Evolutionary conservation across 2,888 invertebrate species (phyloP), one percentile per base, ranked within the genome.

Genomic region (Microdon myrmicae): DNA sequence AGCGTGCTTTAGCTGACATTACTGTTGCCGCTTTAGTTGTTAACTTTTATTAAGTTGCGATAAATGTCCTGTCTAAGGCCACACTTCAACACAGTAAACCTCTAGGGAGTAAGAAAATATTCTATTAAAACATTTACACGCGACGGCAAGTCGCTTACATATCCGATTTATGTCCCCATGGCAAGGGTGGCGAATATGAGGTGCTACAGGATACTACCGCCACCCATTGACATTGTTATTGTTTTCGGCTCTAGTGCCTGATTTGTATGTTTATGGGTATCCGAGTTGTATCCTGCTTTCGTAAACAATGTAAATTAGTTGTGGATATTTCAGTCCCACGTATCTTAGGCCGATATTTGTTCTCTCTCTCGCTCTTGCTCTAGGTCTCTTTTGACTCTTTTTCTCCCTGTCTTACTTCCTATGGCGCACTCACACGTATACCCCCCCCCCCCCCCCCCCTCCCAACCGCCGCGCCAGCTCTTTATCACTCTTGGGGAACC

Each of bases 291-390:
- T 47, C 22, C 34, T 19, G 16, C 41, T 37, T 56, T 43, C 39
- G 37, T 45, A 51, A 59, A 45, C 58, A 51, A 59, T 58, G 58
- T 58, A 45, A 59, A 59, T 59, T 51, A 51, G 58, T 59, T 59
- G 49, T 51, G 51, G 49, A 51, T 34, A 59, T 59, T 45, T 59
- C 31, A 34, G 48, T 9, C n/a, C n/a, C 17, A 25, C 35, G 38
- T 39, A 38, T 45, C 23, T 28, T n/a, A n/a, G n/a, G n/a, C n/a
- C n/a, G n/a, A n/a, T n/a, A n/a, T n/a, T n/a, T n/a, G n/a, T n/a
- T n/a, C 20, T 28, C 14, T 13, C 17, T 6, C 4, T 34, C 39
- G 44, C 35, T 7, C 6, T 29, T 35, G 25, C 12, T 19, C 29
- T 35, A 23, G 49, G 43, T 38, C n/a, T n/a, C n/a, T n/a, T n/a